These are phyloP conservation scores for Parnassius smintheus DNA, from an alignment of 2,888 invertebrate species.

Conservation along the genomic window DNA sequence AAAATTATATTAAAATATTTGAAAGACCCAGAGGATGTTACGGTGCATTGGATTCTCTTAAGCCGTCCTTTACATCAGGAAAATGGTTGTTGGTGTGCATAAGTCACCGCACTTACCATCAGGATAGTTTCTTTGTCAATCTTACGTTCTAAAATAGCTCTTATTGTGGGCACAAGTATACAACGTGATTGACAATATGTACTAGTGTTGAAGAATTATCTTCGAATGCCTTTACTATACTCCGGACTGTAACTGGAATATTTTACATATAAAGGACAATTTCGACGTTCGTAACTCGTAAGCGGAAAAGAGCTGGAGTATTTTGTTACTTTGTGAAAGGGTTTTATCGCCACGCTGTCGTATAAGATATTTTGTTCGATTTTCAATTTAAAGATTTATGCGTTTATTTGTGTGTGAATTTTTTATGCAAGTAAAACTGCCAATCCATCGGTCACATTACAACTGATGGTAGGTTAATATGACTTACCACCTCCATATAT, in stretches of 20 bases:
- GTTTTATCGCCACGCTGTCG: slow-evolving; percentile 9
- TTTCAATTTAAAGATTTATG: slow-evolving; percentile 3
- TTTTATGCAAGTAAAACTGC: no score
- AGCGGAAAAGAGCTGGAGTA: slow-evolving; percentile 3
- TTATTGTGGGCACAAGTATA: slow-evolving; percentile 1
- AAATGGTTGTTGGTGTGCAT: no score
- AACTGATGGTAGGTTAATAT: no score
- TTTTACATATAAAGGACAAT: slow-evolving; percentile 27
- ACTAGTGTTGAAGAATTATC: slow-evolving; percentile 11
- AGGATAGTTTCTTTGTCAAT: background rate
- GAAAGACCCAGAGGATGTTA: no score
- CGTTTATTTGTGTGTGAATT: background rate
- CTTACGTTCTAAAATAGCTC: background rate
- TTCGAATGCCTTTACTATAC: slow-evolving; percentile 10
- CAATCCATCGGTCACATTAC: no score
- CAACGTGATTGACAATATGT: background rate
- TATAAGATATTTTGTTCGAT: slow-evolving; percentile 6
- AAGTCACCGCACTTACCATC: no score
- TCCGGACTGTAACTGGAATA: slow-evolving; percentile 21
- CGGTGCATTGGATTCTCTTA: no score
- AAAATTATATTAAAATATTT: no score
- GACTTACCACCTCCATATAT: no score
- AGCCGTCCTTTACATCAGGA: no score
- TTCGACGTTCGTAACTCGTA: slow-evolving; percentile 13
- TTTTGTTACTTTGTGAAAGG: slow-evolving; percentile 18